A percentile compares a stretch with the other conserved stretches of the same genome.
Evolutionary conservation across 1,140 invertebrate genomes (phyloP).

Genomic region (Pantala flavescens): DNA sequence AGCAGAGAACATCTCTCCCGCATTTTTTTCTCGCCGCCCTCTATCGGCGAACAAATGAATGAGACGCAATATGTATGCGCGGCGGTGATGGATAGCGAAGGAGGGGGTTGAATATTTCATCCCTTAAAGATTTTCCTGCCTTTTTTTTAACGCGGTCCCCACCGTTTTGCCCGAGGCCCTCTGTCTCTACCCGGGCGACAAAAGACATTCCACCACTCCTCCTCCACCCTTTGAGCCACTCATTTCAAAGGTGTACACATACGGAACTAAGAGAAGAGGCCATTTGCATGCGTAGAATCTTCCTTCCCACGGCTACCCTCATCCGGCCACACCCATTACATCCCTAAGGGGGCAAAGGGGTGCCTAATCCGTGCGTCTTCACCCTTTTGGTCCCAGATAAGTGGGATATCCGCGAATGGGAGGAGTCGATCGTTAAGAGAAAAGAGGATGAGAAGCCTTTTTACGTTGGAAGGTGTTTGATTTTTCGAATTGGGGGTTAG

Average conservation of each 20-base stretch:
- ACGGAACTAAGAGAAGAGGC: constrained; percentile 4
- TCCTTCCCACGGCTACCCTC: background rate
- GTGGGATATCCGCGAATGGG: background rate
- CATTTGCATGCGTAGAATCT: background rate
- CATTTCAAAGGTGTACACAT: constrained; percentile 1
- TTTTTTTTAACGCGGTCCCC: background rate
- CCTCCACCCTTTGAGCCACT: background rate
- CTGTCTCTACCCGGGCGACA: background rate
- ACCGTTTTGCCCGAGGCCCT: background rate
- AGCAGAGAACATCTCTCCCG: background rate
- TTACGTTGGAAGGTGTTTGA: no score
- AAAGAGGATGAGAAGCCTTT: no score
- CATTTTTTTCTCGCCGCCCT: background rate
- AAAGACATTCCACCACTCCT: background rate
- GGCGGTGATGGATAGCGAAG: background rate
- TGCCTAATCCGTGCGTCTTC: background rate
- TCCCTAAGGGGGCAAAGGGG: background rate
- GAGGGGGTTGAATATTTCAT: background rate
- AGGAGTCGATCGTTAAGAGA: no score
- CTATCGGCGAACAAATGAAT: background rate
- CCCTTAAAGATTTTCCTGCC: background rate
- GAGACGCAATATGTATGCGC: background rate
- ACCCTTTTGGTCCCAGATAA: background rate
- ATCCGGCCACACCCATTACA: background rate
- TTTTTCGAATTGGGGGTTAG: no score